phyloP scores from a whole-genome alignment of 2,888 invertebrate genomes.

The Dolichopus griseipennis region DNA sequence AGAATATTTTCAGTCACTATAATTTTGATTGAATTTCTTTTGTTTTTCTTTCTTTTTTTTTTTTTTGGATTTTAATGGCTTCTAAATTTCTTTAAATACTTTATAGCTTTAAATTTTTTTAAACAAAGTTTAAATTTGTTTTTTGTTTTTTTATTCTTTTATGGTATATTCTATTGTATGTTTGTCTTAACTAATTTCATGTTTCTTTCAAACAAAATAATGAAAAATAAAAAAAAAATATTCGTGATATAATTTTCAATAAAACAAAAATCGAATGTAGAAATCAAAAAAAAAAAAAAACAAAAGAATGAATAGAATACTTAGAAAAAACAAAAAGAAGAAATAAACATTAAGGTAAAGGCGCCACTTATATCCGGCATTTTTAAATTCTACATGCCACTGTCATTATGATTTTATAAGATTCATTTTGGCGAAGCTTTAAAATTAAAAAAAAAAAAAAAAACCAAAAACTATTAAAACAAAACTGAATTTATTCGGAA shows the following conservation, averaged over 20 bases:
- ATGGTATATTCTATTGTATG: background rate
- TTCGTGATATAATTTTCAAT: background rate
- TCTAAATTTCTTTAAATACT: background rate
- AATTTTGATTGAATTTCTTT: background rate
- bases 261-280: background rate
- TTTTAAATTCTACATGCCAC: background rate
- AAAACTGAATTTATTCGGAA: too few relatives aligned
- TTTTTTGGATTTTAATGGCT: background rate
- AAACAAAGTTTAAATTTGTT: too few relatives aligned
- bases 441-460: too few relatives aligned
- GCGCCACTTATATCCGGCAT: background rate
- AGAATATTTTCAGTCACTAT: too few relatives aligned
- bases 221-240: background rate
- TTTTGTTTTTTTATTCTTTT: too few relatives aligned
- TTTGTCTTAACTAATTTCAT: conserved; percentile 10
- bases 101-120: background rate
- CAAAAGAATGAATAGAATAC: background rate
- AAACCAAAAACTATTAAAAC: too few relatives aligned
- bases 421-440: background rate
- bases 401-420: background rate
- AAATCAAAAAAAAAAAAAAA: conserved; percentile 10
- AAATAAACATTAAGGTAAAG: background rate
- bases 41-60: background rate
- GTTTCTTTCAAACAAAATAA: conserved; percentile 8
- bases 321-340: too few relatives aligned